phyloP scores from a whole-genome alignment of 2,888 invertebrate species.

The Cordylochernes scorpioides region DNA sequence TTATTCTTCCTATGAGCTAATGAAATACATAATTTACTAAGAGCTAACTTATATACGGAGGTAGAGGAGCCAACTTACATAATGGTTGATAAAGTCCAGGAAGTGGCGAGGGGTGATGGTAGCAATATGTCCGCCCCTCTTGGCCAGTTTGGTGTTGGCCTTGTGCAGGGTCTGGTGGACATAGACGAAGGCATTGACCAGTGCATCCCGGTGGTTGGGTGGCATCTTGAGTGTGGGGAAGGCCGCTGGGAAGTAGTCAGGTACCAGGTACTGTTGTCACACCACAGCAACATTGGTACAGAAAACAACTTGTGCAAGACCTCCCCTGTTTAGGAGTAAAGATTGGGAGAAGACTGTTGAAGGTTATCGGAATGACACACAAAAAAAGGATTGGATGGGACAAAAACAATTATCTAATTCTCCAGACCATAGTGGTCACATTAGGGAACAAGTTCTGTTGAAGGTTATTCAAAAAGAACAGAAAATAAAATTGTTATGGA shows the following conservation, averaged over 20 bases:
- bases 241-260: conserved; percentile 67
- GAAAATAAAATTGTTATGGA: too few relatives aligned
- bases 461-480: too few relatives aligned
- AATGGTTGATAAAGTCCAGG: conserved; percentile 95
- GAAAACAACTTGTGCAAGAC: too few relatives aligned
- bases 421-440: too few relatives aligned
- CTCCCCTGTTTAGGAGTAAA: too few relatives aligned
- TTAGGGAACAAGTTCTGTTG: too few relatives aligned
- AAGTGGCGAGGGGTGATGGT: conserved; percentile 94
- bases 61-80: too few relatives aligned
- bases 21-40: background rate
- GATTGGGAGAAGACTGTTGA: too few relatives aligned
- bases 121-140: conserved; percentile 79
- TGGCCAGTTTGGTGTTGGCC: conserved; percentile 65
- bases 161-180: conserved; percentile 90
- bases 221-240: conserved; percentile 38
- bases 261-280: conserved; percentile 51
- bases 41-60: background rate
- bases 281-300: background rate
- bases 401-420: background rate
- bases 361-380: background rate
- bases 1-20: too few relatives aligned
- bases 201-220: conserved; percentile 69
- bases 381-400: background rate
- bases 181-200: conserved; percentile 94